phyloP scores from a whole-genome alignment of 1,140 invertebrate genomes.

The Coenobita brevimanus region DNA sequence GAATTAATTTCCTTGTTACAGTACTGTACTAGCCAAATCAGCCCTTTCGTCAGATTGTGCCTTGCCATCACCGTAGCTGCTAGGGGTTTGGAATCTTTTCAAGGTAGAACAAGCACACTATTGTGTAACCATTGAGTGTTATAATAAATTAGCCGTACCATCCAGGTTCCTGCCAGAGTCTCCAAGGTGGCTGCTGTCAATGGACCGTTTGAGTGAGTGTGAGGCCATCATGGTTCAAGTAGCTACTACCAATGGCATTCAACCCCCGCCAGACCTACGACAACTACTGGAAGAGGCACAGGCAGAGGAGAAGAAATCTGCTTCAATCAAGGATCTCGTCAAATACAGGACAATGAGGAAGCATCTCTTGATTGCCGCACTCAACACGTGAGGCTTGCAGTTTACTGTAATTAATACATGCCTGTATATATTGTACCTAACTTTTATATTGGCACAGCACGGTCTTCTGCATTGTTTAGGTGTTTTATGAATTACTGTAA shows the following conservation, averaged over 20 bases:
- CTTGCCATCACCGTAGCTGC: too few relatives aligned
- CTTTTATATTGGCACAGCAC: background rate
- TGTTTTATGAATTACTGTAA: background rate
- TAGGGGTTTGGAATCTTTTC: too few relatives aligned
- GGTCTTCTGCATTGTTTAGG: background rate
- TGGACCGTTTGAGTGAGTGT: constrained; percentile 85
- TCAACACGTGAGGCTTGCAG: background rate
- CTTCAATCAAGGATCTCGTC: constrained; percentile 14
- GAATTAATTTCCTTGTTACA: too few relatives aligned
- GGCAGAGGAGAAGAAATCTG: constrained; percentile 72
- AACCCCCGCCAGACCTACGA: constrained; percentile 1
- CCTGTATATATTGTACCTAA: too few relatives aligned
- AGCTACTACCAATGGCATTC: constrained; percentile 83
- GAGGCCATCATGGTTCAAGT: constrained; percentile 83
- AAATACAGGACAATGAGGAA: constrained; percentile 13
- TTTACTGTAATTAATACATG: background rate
- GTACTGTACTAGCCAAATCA: too few relatives aligned
- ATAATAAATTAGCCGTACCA: too few relatives aligned
- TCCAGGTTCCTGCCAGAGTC: constrained; percentile 85
- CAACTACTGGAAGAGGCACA: constrained; percentile 18
- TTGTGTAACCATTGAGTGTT: too few relatives aligned
- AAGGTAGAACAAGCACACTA: too few relatives aligned
- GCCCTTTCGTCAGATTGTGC: too few relatives aligned
- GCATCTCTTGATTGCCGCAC: constrained; percentile 25
- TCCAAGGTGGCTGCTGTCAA: constrained; percentile 87